Percentiles rank a stretch among this genome's conserved stretches.
These are phyloP conservation scores for Melospiza melodia DNA, from an alignment of 2,113 vertebrate species.

Conservation along the genomic window DNA sequence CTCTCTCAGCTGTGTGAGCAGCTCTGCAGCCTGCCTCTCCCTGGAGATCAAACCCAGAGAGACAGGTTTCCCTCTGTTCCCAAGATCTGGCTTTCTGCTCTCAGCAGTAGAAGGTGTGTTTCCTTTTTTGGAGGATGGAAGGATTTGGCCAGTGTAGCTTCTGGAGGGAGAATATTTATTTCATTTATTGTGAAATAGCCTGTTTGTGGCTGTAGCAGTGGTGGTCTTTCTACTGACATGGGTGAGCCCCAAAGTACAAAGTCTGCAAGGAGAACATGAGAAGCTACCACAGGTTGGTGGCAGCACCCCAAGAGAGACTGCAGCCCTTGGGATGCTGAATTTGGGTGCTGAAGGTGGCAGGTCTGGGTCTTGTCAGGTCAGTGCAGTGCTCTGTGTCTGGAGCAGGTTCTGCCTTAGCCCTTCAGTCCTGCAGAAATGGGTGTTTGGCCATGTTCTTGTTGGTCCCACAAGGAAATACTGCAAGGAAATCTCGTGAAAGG, in stretches of 20 bases:
- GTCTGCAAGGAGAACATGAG: background rate
- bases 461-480: background rate
- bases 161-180: background rate
- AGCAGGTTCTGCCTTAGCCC: background rate
- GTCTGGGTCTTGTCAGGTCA: background rate
- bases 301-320: background rate
- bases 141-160: background rate
- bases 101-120: background rate
- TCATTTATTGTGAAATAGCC: slow-evolving; percentile 2
- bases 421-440: background rate
- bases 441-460: background rate
- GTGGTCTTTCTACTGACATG: background rate
- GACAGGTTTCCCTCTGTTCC: background rate
- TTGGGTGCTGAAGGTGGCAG: background rate
- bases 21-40: background rate
- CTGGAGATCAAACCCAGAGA: background rate
- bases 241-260: background rate
- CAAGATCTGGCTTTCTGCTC: background rate
- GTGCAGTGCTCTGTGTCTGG: background rate
- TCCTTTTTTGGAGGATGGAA: background rate
- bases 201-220: background rate
- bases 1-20: background rate
- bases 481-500: background rate
- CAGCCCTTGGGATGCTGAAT: background rate
- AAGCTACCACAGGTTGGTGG: background rate